A percentile compares a stretch with the other conserved stretches of the same genome.
Conservation (phyloP, 2,888 invertebrate genomes). For the Latheticus oryzae region DNA sequence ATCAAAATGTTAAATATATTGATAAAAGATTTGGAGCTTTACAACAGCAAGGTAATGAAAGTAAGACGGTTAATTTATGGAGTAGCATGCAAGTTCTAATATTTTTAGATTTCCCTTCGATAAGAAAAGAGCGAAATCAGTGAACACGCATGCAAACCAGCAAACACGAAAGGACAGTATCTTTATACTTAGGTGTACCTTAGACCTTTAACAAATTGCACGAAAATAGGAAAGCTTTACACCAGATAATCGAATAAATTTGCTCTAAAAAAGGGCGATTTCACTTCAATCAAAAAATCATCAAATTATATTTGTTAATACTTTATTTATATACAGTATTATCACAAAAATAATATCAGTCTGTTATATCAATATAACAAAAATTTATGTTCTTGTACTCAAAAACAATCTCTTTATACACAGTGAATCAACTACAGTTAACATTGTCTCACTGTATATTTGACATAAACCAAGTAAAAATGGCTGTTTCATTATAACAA, state of each 20-base stretch:
- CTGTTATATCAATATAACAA: slow-evolving; percentile 41
- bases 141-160: slow-evolving; percentile 52
- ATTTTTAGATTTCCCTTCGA: slow-evolving; percentile 52
- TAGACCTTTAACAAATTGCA: slow-evolving; percentile 46
- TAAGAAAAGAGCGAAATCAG: slow-evolving; percentile 51
- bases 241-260: slow-evolving; percentile 45
- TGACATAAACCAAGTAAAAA: too few relatives aligned
- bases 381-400: slow-evolving; percentile 18
- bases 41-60: slow-evolving; percentile 44
- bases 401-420: slow-evolving; percentile 22
- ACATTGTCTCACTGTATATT: too few relatives aligned
- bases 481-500: too few relatives aligned
- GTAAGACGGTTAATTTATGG: slow-evolving; percentile 50
- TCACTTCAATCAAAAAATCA: slow-evolving; percentile 20
- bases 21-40: slow-evolving; percentile 43
- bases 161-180: slow-evolving; percentile 52
- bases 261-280: slow-evolving; percentile 32
- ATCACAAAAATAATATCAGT: slow-evolving; percentile 49
- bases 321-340: slow-evolving; percentile 43
- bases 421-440: slow-evolving; percentile 12
- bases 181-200: slow-evolving; percentile 44
- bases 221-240: slow-evolving; percentile 44
- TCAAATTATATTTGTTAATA: slow-evolving; percentile 22
- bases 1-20: slow-evolving; percentile 44
- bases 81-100: slow-evolving; percentile 50